Conservation (phyloP, 2,113 vertebrate genomes). For the Erythrolamprus reginae region DNA sequence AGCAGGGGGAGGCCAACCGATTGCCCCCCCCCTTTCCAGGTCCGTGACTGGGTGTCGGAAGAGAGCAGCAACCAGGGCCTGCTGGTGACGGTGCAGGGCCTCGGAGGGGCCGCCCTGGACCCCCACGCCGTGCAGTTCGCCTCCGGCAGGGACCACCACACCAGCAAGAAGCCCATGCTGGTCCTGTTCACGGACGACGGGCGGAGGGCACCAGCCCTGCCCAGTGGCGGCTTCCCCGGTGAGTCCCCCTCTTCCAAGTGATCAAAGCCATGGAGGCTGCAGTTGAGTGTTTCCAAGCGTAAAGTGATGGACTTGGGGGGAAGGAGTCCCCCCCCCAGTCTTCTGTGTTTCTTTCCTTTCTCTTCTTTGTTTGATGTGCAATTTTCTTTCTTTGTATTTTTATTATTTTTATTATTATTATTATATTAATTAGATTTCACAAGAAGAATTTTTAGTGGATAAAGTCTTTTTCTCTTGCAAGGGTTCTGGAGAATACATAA, state of each 20-base stretch:
- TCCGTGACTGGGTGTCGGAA: conserved; percentile 76
- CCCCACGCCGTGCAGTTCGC: conserved; percentile 73
- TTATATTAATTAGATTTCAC: too few relatives aligned
- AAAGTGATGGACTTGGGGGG: too few relatives aligned
- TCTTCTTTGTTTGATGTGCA: too few relatives aligned
- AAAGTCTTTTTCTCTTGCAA: too few relatives aligned
- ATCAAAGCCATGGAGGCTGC: too few relatives aligned
- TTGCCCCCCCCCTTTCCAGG: conserved; percentile 54
- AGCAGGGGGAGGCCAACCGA: not conserved
- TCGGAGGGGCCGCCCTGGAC: conserved; percentile 56
- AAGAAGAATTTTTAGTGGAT: too few relatives aligned
- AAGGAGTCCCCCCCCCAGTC: too few relatives aligned
- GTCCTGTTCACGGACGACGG: conserved; percentile 86
- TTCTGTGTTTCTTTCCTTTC: too few relatives aligned
- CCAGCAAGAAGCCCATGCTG: conserved; percentile 89
- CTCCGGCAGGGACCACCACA: conserved; percentile 73
- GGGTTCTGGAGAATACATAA: too few relatives aligned
- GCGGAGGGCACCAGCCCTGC: conserved; percentile 57
- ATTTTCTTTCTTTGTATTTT: too few relatives aligned
- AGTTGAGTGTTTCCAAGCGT: too few relatives aligned
- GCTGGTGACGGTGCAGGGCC: conserved; percentile 71
- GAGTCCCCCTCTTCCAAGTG: conserved; percentile 17
- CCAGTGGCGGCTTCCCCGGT: conserved; percentile 62
- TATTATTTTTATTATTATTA: too few relatives aligned
- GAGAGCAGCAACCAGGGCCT: conserved; percentile 79